These are phyloP conservation scores for Candoia aspera DNA, from an alignment of 2,113 vertebrate genomes.

Conservation along the genomic window DNA sequence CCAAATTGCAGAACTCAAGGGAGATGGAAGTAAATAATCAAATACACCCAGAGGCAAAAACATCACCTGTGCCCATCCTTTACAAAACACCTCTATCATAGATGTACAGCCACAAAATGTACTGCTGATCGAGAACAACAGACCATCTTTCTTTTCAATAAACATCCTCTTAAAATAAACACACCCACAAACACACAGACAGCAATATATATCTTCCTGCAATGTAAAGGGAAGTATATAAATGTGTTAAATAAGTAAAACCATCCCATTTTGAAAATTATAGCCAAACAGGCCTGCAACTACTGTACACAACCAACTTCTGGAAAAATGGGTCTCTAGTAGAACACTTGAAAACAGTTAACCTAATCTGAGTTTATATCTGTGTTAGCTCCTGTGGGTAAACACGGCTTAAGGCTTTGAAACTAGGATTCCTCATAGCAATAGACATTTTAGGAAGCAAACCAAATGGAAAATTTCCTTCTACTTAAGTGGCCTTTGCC, in stretches of 20 bases:
- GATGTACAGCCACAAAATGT: background rate
- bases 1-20: constrained; percentile 30
- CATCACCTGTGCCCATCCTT: constrained; percentile 11
- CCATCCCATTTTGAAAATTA: background rate
- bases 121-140: background rate
- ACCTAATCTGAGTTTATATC: background rate
- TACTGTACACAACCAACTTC: background rate
- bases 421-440: background rate
- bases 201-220: background rate
- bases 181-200: background rate
- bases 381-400: background rate
- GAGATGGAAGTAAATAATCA: constrained; percentile 15
- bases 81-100: constrained; percentile 33
- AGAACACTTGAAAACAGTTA: background rate
- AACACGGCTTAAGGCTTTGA: background rate
- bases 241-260: background rate
- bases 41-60: constrained; percentile 32
- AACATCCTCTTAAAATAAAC: background rate
- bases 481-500: background rate
- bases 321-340: background rate
- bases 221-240: background rate
- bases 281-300: background rate
- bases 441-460: background rate
- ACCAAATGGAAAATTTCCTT: background rate
- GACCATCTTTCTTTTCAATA: constrained; percentile 17